phyloP scores from a whole-genome alignment of 1,140 invertebrate genomes.

The Delia radicum region DNA sequence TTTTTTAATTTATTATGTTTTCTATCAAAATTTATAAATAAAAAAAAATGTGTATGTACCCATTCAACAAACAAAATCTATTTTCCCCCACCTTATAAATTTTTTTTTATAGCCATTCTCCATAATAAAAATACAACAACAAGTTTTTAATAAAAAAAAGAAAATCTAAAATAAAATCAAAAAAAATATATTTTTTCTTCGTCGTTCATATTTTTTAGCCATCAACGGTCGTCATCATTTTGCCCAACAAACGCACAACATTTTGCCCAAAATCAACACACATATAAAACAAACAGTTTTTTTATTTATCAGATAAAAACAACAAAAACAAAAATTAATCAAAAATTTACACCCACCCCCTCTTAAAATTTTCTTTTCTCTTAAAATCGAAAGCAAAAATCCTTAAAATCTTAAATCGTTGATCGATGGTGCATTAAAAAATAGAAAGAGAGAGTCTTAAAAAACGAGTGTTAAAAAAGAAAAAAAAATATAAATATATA shows the following conservation, averaged over 20 bases:
- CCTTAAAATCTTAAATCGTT: not conserved
- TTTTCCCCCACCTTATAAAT: not conserved
- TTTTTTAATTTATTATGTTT: too few relatives aligned
- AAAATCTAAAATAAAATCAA: too few relatives aligned
- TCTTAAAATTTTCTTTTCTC: too few relatives aligned
- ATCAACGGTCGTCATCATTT: slow-evolving; percentile 11
- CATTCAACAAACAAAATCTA: not conserved
- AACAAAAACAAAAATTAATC: not conserved
- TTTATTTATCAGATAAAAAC: not conserved
- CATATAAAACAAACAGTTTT: not conserved
- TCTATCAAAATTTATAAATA: not conserved
- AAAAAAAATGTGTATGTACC: not conserved
- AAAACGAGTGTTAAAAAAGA: not conserved
- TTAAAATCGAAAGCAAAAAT: not conserved
- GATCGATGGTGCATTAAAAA: slow-evolving; percentile 15
- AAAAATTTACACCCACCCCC: too few relatives aligned
- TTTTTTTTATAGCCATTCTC: not conserved
- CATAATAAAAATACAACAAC: not conserved
- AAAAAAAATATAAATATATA: not conserved
- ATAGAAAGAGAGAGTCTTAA: not conserved
- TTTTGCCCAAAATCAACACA: not conserved
- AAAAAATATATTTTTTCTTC: not conserved
- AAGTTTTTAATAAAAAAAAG: not conserved
- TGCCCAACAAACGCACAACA: not conserved
- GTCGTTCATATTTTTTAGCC: slow-evolving; percentile 16